These are phyloP conservation scores for Reticulitermes lucifugus DNA, from an alignment of 2,888 invertebrate species.

Conservation along the genomic window DNA sequence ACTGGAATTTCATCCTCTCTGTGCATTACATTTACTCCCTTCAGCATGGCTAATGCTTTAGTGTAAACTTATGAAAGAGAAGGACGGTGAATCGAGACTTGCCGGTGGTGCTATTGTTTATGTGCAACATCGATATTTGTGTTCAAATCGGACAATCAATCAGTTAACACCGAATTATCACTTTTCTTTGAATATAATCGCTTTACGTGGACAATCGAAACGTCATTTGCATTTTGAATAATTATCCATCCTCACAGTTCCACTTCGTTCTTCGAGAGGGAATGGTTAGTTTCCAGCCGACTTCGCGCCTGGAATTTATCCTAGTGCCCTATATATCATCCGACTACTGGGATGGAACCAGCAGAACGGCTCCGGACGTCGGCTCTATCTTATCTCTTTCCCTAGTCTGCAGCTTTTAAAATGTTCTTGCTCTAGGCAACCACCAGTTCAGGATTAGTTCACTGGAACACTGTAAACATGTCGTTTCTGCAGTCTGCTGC, in stretches of 20 bases:
- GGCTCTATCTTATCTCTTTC: background rate
- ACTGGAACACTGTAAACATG: background rate
- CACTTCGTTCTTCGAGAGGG: background rate
- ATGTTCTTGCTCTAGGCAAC: background rate
- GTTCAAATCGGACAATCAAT: background rate
- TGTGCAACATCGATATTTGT: background rate
- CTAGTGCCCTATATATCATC: background rate
- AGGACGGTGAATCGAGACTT: background rate
- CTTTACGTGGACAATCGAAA: constrained; percentile 5
- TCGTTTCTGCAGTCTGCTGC: too few relatives aligned
- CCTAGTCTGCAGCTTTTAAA: background rate
- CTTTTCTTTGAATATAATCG: background rate
- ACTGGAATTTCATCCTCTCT: too few relatives aligned
- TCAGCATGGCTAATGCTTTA: too few relatives aligned
- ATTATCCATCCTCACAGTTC: background rate
- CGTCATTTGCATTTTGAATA: constrained; percentile 1
- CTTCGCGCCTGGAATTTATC: background rate
- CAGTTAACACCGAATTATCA: constrained; percentile 6
- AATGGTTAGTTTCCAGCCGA: background rate
- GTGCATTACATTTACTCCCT: too few relatives aligned
- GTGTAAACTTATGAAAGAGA: too few relatives aligned
- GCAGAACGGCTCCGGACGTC: background rate
- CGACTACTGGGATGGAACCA: background rate
- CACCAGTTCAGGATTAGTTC: background rate
- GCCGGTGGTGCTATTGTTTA: background rate